Base-by-base conservation (phyloP, 2,113 vertebrate genomes). In the Aix galericulata region DNA sequence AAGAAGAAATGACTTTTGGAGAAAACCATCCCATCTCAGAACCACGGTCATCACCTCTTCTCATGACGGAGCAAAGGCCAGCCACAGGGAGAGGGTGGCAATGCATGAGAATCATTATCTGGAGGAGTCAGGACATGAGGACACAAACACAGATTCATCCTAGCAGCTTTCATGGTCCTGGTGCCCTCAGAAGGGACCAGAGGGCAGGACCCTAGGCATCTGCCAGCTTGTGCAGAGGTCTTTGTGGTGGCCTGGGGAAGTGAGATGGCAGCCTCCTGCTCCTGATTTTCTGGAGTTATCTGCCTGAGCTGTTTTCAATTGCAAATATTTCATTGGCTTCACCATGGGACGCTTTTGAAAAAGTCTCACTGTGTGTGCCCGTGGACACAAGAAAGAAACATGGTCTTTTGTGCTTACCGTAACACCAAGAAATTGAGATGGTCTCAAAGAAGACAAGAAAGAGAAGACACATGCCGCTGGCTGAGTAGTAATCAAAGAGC, bases 361-460 rank as follows among this genome's bases (percentile, higher is more conserved):
- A 82, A 52, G 79, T 74, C 40, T 48, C 48, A 17, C 38, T 1
- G 1, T 73, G 27, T 1, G 1, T 73, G 27, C 9, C 59, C 60
- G 8, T 1, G 4, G 78, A 69, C 40, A 63, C 72, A 83, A 36
- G 8, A 26, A 87, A 87, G 29, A 56, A 88, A 38, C 5, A 31
- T 73, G 2, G n/a, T 50, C 12, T 36, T 78, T 48, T 86, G 55
- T 63, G 67, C 97, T 86, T 97, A 99, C 99, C 99, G 5, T 99
- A 99, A 95, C 99, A 97, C 99, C 99, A 99, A 91, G 99, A 98
- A 97, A 99, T 99, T 27, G 99, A 98, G 68, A 98, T 71, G 3
- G 99, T 99, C 95, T 99, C 99, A 76, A 99, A 99, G 98, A 99
- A 99, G 75, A 99, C 98, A 11, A 99, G 98, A 97, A 97, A 99